Conservation (phyloP, 2,797 vertebrate species). For the Leptoclinus maculatus region DNA sequence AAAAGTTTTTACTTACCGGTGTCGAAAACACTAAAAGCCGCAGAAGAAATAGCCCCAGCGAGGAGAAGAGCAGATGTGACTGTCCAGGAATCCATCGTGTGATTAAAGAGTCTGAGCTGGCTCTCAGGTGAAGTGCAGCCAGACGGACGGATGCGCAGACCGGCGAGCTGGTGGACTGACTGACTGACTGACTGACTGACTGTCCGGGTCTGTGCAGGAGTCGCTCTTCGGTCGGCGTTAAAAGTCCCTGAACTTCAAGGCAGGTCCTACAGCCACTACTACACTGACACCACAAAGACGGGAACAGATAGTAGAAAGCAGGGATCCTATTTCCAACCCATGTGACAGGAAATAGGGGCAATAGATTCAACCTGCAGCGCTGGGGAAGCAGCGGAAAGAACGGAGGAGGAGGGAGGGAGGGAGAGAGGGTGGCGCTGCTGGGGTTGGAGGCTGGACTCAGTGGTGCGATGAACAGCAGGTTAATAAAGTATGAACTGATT, state of each 20-base stretch:
- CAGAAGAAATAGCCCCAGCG: conserved; percentile 69
- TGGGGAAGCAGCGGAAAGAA: conserved; percentile 41
- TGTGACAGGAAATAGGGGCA: conserved; percentile 91
- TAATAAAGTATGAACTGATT: conserved; percentile 2
- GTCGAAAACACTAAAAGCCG: conserved; percentile 77
- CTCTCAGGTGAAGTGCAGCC: conserved; percentile 77
- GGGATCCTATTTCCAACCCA: conserved; percentile 90
- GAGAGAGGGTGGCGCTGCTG: conserved; percentile 22
- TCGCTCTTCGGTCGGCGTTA: conserved; percentile 47
- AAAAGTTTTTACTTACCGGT: conserved; percentile 79
- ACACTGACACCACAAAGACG: conserved; percentile 69
- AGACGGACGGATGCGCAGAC: conserved; percentile 64
- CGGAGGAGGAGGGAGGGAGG: conserved; percentile 9
- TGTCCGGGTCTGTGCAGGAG: conserved; percentile 44
- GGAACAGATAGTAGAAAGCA: conserved; percentile 78
- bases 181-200: conserved; percentile 7
- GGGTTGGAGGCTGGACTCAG: conserved; percentile 48
- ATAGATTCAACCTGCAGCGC: conserved; percentile 84
- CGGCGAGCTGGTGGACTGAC: conserved; percentile 21
- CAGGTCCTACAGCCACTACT: conserved; percentile 63
- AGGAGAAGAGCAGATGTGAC: conserved; percentile 72
- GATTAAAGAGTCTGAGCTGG: conserved; percentile 3
- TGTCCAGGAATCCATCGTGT: conserved; percentile 80
- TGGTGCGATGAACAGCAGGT: conserved; percentile 57
- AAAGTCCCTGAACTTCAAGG: conserved; percentile 78